Percentiles rank a stretch among this genome's conserved stretches.
Conservation (phyloP, 1,140 invertebrate species). For the Nasonia giraulti region DNA sequence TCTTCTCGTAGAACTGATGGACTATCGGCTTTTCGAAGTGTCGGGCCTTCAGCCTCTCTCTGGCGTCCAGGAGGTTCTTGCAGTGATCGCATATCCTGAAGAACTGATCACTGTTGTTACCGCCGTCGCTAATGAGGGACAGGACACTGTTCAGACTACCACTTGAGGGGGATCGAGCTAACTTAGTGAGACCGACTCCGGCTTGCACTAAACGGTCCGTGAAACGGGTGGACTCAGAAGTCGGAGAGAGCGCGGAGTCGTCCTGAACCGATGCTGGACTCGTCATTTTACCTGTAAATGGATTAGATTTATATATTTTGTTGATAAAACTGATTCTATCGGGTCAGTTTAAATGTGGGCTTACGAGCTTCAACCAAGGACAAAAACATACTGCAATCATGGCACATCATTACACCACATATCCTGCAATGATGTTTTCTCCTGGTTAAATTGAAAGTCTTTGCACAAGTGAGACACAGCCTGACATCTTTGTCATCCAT, state of each 20-base stretch:
- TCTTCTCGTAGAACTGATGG: conserved; percentile 88
- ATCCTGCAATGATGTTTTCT: conserved; percentile 97
- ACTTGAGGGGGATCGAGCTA: conserved; percentile 71
- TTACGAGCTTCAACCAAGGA: conserved; percentile 88
- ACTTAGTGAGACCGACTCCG: conserved; percentile 71
- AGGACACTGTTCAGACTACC: conserved; percentile 74
- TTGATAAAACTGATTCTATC: conserved; percentile 5
- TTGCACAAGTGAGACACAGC: conserved; percentile 93
- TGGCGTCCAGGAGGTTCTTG: conserved; percentile 85
- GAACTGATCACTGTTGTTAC: conserved; percentile 76
- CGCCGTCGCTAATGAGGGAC: conserved; percentile 74
- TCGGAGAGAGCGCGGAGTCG: conserved; percentile 67
- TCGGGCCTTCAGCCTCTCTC: conserved; percentile 87
- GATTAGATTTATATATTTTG: conserved; percentile 6
- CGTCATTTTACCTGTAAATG: conserved; percentile 76
- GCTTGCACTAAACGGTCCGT: conserved; percentile 76
- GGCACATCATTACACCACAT: conserved; percentile 96
- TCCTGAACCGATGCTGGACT: conserved; percentile 73
- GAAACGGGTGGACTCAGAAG: conserved; percentile 61
- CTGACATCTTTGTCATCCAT: conserved; percentile 92
- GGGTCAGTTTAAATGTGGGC: conserved; percentile 60
- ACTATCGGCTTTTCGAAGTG: conserved; percentile 86
- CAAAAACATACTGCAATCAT: conserved; percentile 93
- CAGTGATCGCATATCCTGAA: conserved; percentile 91
- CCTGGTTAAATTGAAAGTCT: conserved; percentile 89